phyloP scores from a whole-genome alignment of 2,888 invertebrate species.

The Trichopria drosophilae region DNA sequence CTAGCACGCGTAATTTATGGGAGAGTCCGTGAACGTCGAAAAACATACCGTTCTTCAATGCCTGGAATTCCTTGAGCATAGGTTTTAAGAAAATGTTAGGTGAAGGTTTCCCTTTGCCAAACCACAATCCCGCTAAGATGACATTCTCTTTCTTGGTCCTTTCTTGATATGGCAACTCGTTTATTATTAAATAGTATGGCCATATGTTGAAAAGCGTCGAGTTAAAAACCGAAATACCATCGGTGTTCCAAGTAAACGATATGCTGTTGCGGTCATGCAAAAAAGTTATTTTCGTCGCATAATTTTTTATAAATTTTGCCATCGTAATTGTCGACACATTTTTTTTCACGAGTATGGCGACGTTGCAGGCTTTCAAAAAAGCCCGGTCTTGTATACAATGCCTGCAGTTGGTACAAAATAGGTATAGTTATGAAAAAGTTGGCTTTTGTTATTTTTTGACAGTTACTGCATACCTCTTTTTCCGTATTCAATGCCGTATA shows the following conservation, averaged over 20 bases:
- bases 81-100: constrained; percentile 7
- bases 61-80: background rate
- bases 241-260: constrained; percentile 29
- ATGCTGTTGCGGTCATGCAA: constrained; percentile 21
- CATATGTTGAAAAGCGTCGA: constrained; percentile 14
- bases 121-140: too few species aligned
- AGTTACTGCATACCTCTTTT: too few species aligned
- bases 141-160: constrained; percentile 23
- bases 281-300: background rate
- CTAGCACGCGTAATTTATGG: constrained; percentile 3
- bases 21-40: background rate
- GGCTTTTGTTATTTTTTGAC: too few species aligned
- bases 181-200: constrained; percentile 6
- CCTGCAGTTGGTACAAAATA: constrained; percentile 23
- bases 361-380: constrained; percentile 17
- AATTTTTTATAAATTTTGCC: constrained; percentile 23
- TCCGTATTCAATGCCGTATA: too few species aligned
- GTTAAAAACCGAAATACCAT: constrained; percentile 23
- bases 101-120: constrained; percentile 15
- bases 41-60: constrained; percentile 1
- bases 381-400: constrained; percentile 18
- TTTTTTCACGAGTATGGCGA: constrained; percentile 18
- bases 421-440: constrained; percentile 30
- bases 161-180: constrained; percentile 9
- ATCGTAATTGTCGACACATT: constrained; percentile 21